These are phyloP conservation scores for Julus scanicus DNA, from an alignment of 2,888 invertebrate species.

Conservation along the genomic window DNA sequence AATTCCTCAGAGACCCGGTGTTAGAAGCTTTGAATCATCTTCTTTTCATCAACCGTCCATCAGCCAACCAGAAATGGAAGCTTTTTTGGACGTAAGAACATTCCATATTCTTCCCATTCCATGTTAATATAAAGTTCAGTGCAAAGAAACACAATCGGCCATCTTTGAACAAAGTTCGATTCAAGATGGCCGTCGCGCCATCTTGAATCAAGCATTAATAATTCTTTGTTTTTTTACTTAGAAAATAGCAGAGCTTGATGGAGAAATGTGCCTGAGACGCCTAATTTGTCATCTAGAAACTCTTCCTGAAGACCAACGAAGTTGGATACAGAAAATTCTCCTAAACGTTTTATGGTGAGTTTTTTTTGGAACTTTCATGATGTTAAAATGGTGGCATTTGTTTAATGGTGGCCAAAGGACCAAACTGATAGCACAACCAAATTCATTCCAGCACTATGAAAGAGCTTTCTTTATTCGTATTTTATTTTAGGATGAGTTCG, in stretches of 20 bases:
- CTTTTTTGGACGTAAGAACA: constrained; percentile 34
- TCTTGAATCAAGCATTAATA: background rate
- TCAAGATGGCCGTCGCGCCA: no score
- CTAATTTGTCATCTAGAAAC: constrained; percentile 12
- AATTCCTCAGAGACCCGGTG: background rate
- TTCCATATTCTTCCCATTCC: background rate
- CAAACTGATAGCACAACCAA: no score
- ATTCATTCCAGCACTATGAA: no score
- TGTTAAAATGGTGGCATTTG: no score
- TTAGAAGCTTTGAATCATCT: background rate
- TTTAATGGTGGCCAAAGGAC: no score
- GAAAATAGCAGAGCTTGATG: background rate
- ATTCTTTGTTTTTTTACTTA: background rate
- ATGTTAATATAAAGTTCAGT: no score
- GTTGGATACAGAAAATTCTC: background rate
- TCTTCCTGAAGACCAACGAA: background rate
- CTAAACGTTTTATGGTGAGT: background rate
- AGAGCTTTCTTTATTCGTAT: no score
- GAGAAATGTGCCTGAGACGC: background rate
- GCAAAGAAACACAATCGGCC: no score
- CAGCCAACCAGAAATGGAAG: background rate
- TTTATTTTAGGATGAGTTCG: background rate
- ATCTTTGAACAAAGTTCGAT: no score
- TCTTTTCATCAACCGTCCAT: background rate
- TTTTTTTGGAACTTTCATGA: background rate